Base-by-base conservation (phyloP, 2,888 invertebrate species). In the Acanthoscelides obtectus region DNA sequence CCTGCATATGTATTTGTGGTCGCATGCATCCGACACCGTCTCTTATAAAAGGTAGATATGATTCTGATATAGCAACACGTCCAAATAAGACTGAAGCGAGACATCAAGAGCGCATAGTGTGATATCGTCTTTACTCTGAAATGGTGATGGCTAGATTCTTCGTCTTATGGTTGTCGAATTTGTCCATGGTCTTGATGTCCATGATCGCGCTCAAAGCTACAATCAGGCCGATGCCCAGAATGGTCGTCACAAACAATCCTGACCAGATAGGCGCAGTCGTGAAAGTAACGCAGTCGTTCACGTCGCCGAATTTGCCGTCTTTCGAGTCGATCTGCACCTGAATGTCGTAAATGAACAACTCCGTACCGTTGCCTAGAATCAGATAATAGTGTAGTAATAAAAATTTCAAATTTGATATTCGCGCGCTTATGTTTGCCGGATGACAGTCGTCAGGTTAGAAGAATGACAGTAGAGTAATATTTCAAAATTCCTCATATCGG, bases 131-230 rank as follows among this genome's bases (percentile, higher is more conserved):
- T 79, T 80, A 86, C 69, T 85, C 85, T 64, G 77, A 76, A 63
- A 84, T 86, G 72, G 87, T 88, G 74, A 92, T 88, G 21, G 88
- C 87, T 69, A 94, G 88, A 68, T 92, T 90, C 83, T 94, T 94
- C 68, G 92, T 93, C 82, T 94, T 94, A 8, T 92, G 91, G 84
- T 94, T 94, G 84, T 95, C 94, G 83, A 93, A 95, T 80, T 92
- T 88, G 84, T 94, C 94, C 91, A 92, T 93, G 20, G 93, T 93
- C 80, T 91, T 91, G 75, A 95, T 92, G 80, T 90, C 90, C 83
- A 90, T 87, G 27, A 95, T 87, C 88, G 93, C 92, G 19, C 85
- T 85, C 65, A 94, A 83, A 3, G 91, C 93, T 84, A 91, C 89
- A 68, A 89, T 86, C 72, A 94, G 86, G 71, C 93, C 92, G 22